These are phyloP conservation scores for Alosa sapidissima DNA, from an alignment of 2,797 vertebrate genomes.

Conservation along the genomic window DNA sequence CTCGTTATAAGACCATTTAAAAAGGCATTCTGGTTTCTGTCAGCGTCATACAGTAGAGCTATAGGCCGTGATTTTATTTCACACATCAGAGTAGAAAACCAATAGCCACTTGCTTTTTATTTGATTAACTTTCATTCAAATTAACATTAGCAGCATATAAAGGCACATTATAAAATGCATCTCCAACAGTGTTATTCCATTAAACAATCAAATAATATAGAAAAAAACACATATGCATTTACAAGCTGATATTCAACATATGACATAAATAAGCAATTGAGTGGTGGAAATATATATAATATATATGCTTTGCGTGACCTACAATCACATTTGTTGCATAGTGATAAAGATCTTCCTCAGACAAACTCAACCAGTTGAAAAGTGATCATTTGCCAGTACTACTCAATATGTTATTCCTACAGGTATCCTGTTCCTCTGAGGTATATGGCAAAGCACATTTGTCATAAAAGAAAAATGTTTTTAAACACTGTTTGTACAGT, in stretches of 20 bases:
- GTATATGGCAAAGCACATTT: not conserved
- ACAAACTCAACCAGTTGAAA: not conserved
- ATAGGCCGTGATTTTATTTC: not conserved
- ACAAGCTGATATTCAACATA: not conserved
- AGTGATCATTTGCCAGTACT: conserved; percentile 11
- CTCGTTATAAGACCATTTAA: not conserved
- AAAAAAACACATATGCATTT: not conserved
- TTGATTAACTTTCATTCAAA: conserved; percentile 18
- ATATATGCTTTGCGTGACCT: not conserved
- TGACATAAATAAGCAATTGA: conserved; percentile 6
- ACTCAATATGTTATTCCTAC: not conserved
- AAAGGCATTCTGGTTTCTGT: not conserved
- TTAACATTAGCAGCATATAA: conserved; percentile 25
- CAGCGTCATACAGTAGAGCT: not conserved
- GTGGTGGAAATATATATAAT: not conserved
- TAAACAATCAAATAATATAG: conserved; percentile 1
- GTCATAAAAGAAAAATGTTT: not conserved
- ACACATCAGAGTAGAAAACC: not conserved
- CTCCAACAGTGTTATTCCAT: conserved; percentile 22
- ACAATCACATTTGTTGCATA: conserved; percentile 13
- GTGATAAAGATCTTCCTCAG: not conserved
- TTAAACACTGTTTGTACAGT: not conserved
- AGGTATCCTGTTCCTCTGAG: not conserved
- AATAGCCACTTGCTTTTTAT: conserved; percentile 20
- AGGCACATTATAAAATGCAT: conserved; percentile 25